A percentile compares a stretch with the other conserved stretches of the same genome.
phyloP scores from a whole-genome alignment of 1,140 invertebrate genomes.

The Drosophila equinoxialis region DNA sequence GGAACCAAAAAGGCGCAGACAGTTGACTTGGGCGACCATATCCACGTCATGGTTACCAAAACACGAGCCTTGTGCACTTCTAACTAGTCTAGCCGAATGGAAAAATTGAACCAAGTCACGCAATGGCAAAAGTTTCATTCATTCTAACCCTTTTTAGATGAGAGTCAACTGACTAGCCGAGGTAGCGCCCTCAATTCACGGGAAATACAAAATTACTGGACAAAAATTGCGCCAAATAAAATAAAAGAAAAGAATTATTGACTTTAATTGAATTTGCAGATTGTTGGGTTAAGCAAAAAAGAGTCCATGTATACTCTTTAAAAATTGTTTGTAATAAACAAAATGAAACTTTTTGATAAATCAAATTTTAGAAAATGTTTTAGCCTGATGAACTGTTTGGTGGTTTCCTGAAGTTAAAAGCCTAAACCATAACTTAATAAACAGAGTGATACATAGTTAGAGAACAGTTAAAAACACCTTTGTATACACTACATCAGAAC shows the following conservation, averaged over 20 bases:
- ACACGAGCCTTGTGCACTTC: conserved; percentile 38
- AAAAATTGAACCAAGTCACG: conserved; percentile 76
- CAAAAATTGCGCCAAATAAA: conserved; percentile 52
- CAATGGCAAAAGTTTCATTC: conserved; percentile 54
- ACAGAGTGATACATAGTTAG: no score
- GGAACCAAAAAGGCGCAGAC: conserved; percentile 68
- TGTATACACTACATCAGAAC: no score
- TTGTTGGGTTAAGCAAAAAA: background rate
- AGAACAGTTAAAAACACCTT: no score
- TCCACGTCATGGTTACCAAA: conserved; percentile 32
- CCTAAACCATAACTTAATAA: no score
- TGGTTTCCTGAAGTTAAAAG: no score
- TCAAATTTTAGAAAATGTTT: no score
- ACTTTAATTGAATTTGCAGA: conserved; percentile 67
- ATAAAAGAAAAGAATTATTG: conserved; percentile 51
- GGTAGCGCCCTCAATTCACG: conserved; percentile 55
- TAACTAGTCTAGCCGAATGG: conserved; percentile 32
- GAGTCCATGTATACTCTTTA: background rate
- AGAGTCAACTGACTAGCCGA: conserved; percentile 1
- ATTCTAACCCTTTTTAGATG: conserved; percentile 53
- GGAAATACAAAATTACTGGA: conserved; percentile 69
- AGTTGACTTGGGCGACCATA: conserved; percentile 41
- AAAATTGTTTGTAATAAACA: no score
- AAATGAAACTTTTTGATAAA: no score
- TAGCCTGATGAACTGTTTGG: no score